phyloP scores from a whole-genome alignment of 2,113 vertebrate genomes.

The Melanerpes formicivorus region DNA sequence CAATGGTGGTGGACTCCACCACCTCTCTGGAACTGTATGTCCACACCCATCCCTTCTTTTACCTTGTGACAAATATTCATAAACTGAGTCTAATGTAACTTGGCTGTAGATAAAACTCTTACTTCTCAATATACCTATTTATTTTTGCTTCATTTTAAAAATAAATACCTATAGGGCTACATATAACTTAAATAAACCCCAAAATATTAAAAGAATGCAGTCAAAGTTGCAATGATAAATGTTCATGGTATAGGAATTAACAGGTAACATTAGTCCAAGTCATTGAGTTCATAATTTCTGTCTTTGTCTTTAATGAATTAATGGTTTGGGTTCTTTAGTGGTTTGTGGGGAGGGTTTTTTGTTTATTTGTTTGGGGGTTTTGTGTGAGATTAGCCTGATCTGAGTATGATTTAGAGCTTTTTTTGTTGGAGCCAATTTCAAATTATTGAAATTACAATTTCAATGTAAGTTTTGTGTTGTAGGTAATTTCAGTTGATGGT shows the following conservation, averaged over 20 bases:
- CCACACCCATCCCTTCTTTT: neutral
- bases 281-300: neutral
- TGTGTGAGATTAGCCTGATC: neutral
- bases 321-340: neutral
- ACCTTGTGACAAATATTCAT: neutral
- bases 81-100: neutral
- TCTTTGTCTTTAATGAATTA: neutral
- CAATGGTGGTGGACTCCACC: too few relatives aligned
- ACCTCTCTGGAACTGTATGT: neutral
- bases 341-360: too few relatives aligned
- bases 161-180: neutral
- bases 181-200: neutral
- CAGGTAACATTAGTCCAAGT: neutral
- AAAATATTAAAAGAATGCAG: neutral
- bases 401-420: neutral
- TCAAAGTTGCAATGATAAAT: neutral
- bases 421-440: neutral
- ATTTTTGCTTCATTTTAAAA: neutral
- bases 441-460: neutral
- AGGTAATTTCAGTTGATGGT: neutral
- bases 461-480: neutral
- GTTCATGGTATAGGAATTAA: neutral
- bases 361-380: too few relatives aligned
- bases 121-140: neutral
- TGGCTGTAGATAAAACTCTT: neutral